Conservation (phyloP, 2,797 vertebrate genomes). For the Heterohyrax brucei region DNA sequence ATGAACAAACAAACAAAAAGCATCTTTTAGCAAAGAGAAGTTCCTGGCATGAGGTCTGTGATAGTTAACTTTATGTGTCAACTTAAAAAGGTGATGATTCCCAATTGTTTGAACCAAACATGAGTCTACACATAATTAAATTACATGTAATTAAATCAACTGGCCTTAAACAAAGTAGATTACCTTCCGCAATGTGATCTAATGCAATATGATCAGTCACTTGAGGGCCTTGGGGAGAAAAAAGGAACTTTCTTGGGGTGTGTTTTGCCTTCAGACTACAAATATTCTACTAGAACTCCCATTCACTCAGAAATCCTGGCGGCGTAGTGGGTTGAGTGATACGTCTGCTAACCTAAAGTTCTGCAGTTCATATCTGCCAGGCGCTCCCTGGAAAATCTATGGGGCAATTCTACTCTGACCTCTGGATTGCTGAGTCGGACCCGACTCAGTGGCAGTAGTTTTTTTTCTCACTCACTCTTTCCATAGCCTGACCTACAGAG, state of each 20-base stretch:
- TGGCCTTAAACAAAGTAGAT: neutral
- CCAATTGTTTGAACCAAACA: neutral
- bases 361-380: too few species aligned
- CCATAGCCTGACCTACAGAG: neutral
- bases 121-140: neutral
- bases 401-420: too few species aligned
- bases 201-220: neutral
- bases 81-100: neutral
- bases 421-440: too few species aligned
- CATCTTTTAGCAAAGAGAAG: neutral
- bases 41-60: neutral
- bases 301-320: neutral
- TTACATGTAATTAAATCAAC: neutral
- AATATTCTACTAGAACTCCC: neutral
- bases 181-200: neutral
- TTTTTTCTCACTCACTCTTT: neutral
- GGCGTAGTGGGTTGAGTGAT: too few species aligned
- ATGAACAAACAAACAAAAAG: neutral
- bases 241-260: neutral
- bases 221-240: neutral
- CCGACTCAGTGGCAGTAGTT: too few species aligned
- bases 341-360: too few species aligned
- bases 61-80: neutral
- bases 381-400: too few species aligned
- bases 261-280: neutral